Percentiles rank a stretch among this genome's conserved stretches.
These are phyloP conservation scores for Oryzaephilus surinamensis DNA, from an alignment of 1,140 invertebrate species.

Conservation along the genomic window DNA sequence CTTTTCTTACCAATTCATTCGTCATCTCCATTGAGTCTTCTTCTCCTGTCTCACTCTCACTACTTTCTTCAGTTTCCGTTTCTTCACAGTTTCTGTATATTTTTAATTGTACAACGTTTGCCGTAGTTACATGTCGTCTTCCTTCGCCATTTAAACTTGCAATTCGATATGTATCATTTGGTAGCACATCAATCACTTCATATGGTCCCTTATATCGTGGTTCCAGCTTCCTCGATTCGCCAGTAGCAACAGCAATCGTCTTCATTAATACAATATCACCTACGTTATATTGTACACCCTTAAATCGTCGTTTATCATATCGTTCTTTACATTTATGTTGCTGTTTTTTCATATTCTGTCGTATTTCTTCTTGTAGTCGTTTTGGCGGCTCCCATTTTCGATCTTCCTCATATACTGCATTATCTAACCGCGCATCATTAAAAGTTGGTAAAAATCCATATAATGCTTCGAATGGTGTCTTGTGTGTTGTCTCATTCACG, in stretches of 20 bases:
- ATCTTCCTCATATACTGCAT: neutral
- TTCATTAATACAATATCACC: constrained; percentile 6
- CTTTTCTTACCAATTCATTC: too few species aligned
- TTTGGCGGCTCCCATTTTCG: neutral
- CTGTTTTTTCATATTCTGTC: neutral
- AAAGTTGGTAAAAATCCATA: constrained; percentile 1
- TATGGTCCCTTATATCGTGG: constrained; percentile 2
- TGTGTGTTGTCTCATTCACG: neutral
- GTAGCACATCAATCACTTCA: constrained; percentile 1
- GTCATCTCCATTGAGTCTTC: too few species aligned
- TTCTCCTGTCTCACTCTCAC: too few species aligned
- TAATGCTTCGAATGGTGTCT: neutral
- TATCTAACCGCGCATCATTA: neutral
- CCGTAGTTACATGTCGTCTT: neutral
- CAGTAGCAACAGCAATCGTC: neutral
- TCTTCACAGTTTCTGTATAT: constrained; percentile 1
- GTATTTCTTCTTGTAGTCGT: neutral
- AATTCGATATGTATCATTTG: constrained; percentile 2
- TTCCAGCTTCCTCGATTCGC: constrained; percentile 3
- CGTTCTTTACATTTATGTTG: constrained; percentile 1
- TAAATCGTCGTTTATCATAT: constrained; percentile 1
- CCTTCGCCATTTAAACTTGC: constrained; percentile 1
- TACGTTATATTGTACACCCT: neutral
- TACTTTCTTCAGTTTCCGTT: neutral
- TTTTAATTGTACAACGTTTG: constrained; percentile 1